Evolutionary conservation across 2,797 vertebrate species (phyloP), one percentile per base, ranked within the genome.

Genomic region (Tapera naevia): DNA sequence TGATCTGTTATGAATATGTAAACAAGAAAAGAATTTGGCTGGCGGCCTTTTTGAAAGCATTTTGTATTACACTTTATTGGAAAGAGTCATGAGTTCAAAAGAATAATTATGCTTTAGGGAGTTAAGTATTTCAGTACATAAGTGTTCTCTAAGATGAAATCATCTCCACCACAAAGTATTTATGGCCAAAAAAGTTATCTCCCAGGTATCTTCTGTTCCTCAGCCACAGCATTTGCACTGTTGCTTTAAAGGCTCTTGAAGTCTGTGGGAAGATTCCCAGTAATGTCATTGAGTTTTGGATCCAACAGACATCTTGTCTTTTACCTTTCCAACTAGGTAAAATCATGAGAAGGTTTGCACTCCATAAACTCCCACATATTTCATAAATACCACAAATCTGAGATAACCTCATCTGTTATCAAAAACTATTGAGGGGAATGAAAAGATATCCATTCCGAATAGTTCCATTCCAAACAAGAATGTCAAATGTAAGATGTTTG

Each of bases 21-120:
- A 95, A 66, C 65, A 89, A 51, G n/a, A 62, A 58, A 81, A 81
- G 66, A 93, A 89, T 88, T 83, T 88, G 85, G 65, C 73, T 43
- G 37, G 73, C 80, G 69, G 81, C 41, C 41, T 73, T 86, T 93
- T 64, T 53, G 46, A 91, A 73, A 19, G 32, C 23, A 79, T 92
- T 93, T 86, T 58, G 5, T 46, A 17, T 73, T 72, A 58, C 25
- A 30, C 16, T 72, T 87, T 48, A 69, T 53, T 85, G 80, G 71
- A 84, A 90, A 78, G 57, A 95, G 67, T 53, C 43, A 33, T 0
- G 2, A 79, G 57, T 28, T 45, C 37, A 90, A 84, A 65, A 80
- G 18, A 86, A 48, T 53, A 94, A 80, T 73, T 23, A 27, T 35
- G 39, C 76, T 58, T 72, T 28, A 22, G 64, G 71, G 89, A 88